Conservation (phyloP, 2,113 vertebrate species). For the Perca flavescens region DNA sequence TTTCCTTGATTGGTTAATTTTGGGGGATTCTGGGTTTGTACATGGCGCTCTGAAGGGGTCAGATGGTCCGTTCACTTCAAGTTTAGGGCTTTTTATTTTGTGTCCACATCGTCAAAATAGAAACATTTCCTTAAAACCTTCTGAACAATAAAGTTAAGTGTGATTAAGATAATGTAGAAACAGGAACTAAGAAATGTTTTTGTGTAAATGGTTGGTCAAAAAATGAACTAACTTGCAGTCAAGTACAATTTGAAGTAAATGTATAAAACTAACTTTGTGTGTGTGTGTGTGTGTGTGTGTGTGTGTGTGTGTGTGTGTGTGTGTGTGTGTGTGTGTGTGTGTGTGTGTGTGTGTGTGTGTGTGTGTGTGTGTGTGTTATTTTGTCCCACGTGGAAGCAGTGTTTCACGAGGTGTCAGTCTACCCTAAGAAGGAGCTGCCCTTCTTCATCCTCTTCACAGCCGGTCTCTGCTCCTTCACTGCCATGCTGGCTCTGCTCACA, state of each 20-base stretch:
- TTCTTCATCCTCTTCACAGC: conserved; percentile 99
- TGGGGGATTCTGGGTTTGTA: too few relatives aligned
- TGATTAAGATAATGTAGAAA: neutral
- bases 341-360: conserved; percentile 10
- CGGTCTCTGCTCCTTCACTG: conserved; percentile 97
- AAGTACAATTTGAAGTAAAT: neutral
- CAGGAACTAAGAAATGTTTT: too few relatives aligned
- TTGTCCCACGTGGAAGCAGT: conserved; percentile 85
- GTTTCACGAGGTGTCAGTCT: conserved; percentile 99
- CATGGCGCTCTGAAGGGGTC: neutral
- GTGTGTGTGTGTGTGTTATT: conserved; percentile 30
- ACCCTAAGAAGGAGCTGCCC: conserved; percentile 98
- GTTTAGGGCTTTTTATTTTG: neutral
- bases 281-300: neutral
- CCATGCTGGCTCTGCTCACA: conserved; percentile 98
- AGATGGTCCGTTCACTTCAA: neutral
- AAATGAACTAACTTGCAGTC: neutral
- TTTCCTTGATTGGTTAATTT: too few relatives aligned
- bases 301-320: too few relatives aligned
- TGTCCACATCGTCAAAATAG: too few relatives aligned
- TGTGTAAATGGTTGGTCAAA: neutral
- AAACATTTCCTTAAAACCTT: too few relatives aligned
- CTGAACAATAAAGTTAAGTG: neutral
- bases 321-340: neutral
- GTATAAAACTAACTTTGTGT: conserved; percentile 38